Evolutionary conservation across 2,888 invertebrate genomes (phyloP).

Genomic region (Chalcis sispes): DNA sequence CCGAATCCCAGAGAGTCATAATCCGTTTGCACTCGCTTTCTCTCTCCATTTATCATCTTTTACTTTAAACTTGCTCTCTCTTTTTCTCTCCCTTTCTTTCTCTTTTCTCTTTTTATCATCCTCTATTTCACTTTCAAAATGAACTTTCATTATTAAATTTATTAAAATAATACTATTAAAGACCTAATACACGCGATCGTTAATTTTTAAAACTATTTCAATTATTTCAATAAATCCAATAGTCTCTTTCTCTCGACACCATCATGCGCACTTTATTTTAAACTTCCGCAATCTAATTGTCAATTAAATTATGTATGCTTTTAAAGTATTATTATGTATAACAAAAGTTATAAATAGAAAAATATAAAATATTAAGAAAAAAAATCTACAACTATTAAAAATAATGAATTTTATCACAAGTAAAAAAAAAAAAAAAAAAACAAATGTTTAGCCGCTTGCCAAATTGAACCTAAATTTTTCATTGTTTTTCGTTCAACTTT

Average conservation of each 20-base stretch:
- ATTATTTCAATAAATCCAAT: too few species aligned
- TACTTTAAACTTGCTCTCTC: conserved; percentile 21
- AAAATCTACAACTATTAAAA: too few species aligned
- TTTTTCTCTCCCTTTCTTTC: conserved; percentile 31
- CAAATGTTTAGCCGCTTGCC: conserved; percentile 60
- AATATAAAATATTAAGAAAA: background rate
- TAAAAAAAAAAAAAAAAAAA: too few species aligned
- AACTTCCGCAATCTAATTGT: too few species aligned
- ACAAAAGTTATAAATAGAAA: too few species aligned
- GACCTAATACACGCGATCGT: background rate
- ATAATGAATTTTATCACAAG: too few species aligned
- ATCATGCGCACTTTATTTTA: too few species aligned
- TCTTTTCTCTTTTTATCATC: background rate
- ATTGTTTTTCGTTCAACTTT: too few species aligned
- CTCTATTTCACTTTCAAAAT: conserved; percentile 36
- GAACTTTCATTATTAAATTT: conserved; percentile 43
- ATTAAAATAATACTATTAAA: conserved; percentile 36
- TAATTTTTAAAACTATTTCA: background rate
- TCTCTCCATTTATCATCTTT: conserved; percentile 36
- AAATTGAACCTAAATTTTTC: too few species aligned
- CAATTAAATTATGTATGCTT: too few species aligned
- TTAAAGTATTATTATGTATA: too few species aligned
- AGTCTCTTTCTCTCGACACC: too few species aligned
- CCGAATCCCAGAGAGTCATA: conserved; percentile 42
- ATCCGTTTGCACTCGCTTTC: conserved; percentile 29